Percentiles rank a stretch among this genome's conserved stretches.
These are phyloP conservation scores for Petrosia ficiformis DNA, from an alignment of 37 sponge, comb jelly and placozoan genomes.

Conservation along the genomic window DNA sequence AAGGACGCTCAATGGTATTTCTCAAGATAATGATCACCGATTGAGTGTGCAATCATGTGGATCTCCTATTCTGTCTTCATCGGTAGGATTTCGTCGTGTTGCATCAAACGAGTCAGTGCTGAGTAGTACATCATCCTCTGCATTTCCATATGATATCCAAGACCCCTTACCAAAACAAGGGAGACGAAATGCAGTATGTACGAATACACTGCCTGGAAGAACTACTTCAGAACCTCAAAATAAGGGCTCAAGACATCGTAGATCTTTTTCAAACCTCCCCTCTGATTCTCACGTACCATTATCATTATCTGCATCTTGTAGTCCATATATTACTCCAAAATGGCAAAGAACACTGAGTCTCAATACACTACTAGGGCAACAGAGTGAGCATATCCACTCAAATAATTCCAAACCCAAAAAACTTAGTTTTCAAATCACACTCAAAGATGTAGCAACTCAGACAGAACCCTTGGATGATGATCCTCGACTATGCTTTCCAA, in stretches of 20 bases:
- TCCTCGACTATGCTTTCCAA: neutral
- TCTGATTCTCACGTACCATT: neutral
- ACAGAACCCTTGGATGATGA: neutral
- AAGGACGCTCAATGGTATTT: slow-evolving; percentile 32
- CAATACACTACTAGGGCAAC: neutral
- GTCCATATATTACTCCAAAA: neutral
- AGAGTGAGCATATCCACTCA: neutral
- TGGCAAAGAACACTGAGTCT: slow-evolving; percentile 27
- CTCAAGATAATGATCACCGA: neutral
- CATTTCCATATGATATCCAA: neutral
- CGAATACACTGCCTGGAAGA: no score
- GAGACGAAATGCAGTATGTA: neutral
- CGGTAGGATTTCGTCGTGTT: neutral
- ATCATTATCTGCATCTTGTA: no score
- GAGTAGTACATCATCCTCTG: neutral
- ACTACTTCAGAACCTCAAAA: no score
- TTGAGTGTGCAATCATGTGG: neutral
- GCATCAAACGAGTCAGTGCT: neutral
- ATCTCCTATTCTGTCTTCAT: neutral
- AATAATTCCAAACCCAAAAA: neutral
- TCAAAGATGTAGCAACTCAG: neutral
- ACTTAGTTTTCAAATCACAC: neutral
- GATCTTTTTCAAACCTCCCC: neutral
- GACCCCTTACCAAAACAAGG: neutral
- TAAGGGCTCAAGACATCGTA: neutral